phyloP scores from a whole-genome alignment of 2,888 invertebrate species.

The Linnaemya vulpina region DNA sequence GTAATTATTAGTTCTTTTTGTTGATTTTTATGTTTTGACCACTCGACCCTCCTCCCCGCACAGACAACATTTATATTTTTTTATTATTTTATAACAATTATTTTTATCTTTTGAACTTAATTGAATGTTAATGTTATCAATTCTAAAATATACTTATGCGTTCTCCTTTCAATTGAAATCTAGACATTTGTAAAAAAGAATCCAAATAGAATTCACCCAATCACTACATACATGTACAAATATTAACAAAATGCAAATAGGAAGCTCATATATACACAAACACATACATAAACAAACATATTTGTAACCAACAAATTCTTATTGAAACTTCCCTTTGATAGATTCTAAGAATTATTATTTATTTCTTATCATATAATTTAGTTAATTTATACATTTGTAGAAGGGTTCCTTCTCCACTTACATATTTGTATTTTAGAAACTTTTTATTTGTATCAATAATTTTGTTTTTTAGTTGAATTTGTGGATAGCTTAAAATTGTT shows the following conservation, averaged over 20 bases:
- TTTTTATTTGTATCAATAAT: constrained; percentile 51
- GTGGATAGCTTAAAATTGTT: constrained; percentile 71
- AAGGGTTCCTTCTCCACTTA: constrained; percentile 8
- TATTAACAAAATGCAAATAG: constrained; percentile 31
- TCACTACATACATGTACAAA: constrained; percentile 8
- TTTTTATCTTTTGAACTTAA: constrained; percentile 57
- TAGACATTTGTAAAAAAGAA: constrained; percentile 53
- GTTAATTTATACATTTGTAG: constrained; percentile 63
- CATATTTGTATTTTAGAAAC: constrained; percentile 50
- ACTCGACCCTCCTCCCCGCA: constrained; percentile 20
- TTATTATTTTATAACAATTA: constrained; percentile 58
- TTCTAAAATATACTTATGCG: constrained; percentile 38
- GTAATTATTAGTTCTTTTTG: constrained; percentile 71
- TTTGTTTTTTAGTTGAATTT: constrained; percentile 73
- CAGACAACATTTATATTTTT: constrained; percentile 38
- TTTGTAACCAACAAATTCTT: constrained; percentile 31
- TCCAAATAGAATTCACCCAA: constrained; percentile 4
- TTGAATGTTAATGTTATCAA: constrained; percentile 67
- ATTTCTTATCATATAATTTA: constrained; percentile 68
- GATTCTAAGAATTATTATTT: constrained; percentile 68
- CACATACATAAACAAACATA: constrained; percentile 12
- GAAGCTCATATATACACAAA: constrained; percentile 31
- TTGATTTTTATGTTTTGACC: constrained; percentile 70
- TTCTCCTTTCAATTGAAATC: background rate
- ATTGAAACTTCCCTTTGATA: constrained; percentile 39